A percentile compares a stretch with the other conserved stretches of the same genome.
Evolutionary conservation across 2,113 vertebrate genomes (phyloP).

Genomic region (Cranoglanis bouderius): DNA sequence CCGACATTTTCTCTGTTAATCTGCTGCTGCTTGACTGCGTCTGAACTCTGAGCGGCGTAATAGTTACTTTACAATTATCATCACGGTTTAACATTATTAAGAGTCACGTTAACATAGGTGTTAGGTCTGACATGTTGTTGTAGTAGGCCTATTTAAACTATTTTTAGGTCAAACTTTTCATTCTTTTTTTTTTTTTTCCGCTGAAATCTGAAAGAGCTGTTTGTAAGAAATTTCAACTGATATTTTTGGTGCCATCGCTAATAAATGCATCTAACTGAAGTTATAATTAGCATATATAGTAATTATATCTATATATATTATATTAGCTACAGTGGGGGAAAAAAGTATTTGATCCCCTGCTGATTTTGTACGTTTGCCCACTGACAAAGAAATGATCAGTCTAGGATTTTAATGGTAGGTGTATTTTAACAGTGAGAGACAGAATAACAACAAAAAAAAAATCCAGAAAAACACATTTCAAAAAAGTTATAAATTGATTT

Average conservation of each 20-base stretch:
- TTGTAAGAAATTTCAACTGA: neutral
- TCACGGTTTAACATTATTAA: neutral
- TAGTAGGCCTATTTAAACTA: neutral
- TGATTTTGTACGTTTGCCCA: no score
- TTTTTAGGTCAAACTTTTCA: neutral
- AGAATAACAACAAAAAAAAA: no score
- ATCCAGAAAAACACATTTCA: no score
- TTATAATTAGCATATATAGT: neutral
- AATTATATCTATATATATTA: neutral
- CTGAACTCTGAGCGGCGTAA: neutral
- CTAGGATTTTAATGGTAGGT: no score
- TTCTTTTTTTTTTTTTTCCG: neutral
- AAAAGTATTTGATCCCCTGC: no score
- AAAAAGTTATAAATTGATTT: no score
- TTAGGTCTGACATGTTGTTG: neutral
- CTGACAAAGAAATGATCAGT: no score
- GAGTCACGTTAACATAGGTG: neutral
- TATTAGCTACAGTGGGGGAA: no score
- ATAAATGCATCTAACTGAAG: neutral
- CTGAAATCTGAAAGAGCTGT: neutral
- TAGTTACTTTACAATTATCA: neutral
- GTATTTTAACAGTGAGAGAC: no score
- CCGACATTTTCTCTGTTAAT: neutral
- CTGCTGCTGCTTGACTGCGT: neutral
- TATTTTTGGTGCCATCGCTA: neutral